These are phyloP conservation scores for Thinocorus orbignyianus DNA, from an alignment of 2,113 vertebrate genomes.

Conservation along the genomic window DNA sequence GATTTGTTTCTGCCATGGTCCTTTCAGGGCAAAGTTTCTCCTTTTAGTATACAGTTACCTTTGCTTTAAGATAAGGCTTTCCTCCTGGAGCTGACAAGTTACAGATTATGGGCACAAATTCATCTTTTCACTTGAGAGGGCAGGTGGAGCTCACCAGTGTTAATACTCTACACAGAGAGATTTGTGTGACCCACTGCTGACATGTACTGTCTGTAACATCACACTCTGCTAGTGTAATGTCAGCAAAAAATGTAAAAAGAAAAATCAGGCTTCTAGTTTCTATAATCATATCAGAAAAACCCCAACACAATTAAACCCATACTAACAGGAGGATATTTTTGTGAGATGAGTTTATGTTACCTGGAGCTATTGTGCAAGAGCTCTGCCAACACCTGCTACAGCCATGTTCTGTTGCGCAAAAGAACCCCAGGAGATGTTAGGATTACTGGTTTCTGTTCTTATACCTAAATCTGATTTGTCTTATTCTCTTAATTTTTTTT, in stretches of 20 bases:
- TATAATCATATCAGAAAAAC: neutral
- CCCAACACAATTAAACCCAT: neutral
- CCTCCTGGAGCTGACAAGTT: neutral
- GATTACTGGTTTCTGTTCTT: neutral
- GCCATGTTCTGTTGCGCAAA: fast-evolving
- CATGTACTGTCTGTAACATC: fast-evolving
- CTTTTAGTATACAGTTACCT: neutral
- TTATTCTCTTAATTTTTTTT: neutral
- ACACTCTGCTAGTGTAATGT: fast-evolving
- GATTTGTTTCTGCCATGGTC: neutral
- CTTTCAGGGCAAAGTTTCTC: neutral
- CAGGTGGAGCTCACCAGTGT: neutral
- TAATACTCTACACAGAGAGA: neutral
- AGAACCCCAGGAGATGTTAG: neutral
- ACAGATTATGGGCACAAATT: neutral
- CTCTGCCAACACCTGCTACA: neutral
- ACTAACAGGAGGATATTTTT: neutral
- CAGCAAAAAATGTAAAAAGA: neutral
- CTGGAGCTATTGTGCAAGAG: neutral
- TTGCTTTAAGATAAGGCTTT: neutral
- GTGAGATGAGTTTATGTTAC: neutral
- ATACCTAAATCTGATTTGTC: neutral
- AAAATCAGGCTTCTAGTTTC: neutral
- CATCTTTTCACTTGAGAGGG: neutral
- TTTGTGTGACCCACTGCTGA: neutral